phyloP scores from a whole-genome alignment of 1,140 invertebrate species.

The Drosophila obscura region DNA sequence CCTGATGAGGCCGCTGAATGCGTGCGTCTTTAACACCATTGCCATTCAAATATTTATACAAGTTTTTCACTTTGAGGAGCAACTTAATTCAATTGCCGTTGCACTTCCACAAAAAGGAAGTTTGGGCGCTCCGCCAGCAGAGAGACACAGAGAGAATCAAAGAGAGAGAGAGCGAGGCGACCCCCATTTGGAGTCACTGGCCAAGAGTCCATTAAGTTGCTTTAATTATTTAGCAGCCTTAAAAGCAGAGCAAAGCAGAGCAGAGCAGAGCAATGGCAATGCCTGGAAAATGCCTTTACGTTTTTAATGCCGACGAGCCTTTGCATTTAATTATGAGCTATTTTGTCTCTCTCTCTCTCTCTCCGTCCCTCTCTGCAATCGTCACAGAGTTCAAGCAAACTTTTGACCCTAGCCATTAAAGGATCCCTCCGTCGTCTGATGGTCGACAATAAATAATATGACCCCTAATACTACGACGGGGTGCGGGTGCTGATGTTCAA shows the following conservation, averaged over 20 bases:
- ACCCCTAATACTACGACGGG: conserved; percentile 18
- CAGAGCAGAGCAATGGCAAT: conserved; percentile 63
- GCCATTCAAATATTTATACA: conserved; percentile 64
- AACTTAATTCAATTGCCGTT: conserved; percentile 77
- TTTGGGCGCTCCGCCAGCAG: conserved; percentile 44
- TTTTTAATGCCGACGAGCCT: conserved; percentile 69
- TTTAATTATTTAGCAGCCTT: conserved; percentile 79
- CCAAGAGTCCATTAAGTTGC: conserved; percentile 77
- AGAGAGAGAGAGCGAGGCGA: conserved; percentile 8
- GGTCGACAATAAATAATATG: conserved; percentile 37
- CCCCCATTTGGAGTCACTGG: conserved; percentile 8
- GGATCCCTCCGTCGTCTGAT: conserved; percentile 6
- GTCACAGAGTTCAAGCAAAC: conserved; percentile 26
- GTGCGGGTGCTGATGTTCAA: background rate
- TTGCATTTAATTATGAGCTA: conserved; percentile 77
- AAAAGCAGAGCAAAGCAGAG: conserved; percentile 65
- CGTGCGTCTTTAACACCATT: conserved; percentile 52
- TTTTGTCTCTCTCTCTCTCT: conserved; percentile 25
- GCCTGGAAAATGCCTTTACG: conserved; percentile 46
- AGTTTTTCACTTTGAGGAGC: conserved; percentile 65
- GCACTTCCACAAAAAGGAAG: conserved; percentile 67
- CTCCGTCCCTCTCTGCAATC: background rate
- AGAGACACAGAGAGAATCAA: conserved; percentile 11
- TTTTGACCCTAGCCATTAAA: conserved; percentile 38
- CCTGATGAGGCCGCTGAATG: conserved; percentile 32